phyloP scores from a whole-genome alignment of 2,113 vertebrate genomes.

The Festucalex cinctus region DNA sequence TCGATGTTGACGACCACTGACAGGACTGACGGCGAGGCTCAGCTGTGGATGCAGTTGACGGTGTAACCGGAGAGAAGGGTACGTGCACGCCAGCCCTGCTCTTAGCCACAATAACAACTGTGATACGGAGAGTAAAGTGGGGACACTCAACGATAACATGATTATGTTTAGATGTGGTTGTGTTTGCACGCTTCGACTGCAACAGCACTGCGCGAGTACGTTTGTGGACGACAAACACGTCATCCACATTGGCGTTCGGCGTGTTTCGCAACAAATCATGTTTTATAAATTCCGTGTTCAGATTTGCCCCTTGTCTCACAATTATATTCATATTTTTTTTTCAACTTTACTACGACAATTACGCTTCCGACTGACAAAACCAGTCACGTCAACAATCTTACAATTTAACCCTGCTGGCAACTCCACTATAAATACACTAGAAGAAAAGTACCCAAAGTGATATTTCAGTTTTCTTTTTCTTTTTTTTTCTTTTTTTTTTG shows the following conservation, averaged over 20 bases:
- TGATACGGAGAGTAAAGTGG: background rate
- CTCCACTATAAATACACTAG: background rate
- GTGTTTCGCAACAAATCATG: background rate
- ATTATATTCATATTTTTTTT: background rate
- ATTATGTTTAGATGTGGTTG: background rate
- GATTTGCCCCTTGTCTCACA: background rate
- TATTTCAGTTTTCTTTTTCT: background rate
- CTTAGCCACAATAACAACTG: background rate
- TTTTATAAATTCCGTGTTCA: background rate
- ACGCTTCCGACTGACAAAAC: conserved; percentile 1
- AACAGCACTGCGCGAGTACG: background rate
- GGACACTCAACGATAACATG: background rate
- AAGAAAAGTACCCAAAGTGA: background rate
- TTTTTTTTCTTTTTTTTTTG: too few relatives aligned
- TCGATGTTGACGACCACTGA: conserved; percentile 30
- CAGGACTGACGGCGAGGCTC: conserved; percentile 50
- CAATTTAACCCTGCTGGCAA: background rate
- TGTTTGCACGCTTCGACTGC: background rate
- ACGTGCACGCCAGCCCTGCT: conserved; percentile 22
- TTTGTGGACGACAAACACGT: background rate
- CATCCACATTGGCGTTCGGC: background rate
- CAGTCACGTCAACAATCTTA: background rate
- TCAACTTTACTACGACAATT: background rate
- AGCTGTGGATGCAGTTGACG: conserved; percentile 68
- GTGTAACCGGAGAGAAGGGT: conserved; percentile 52